These are phyloP conservation scores for Hetaerina americana DNA, from an alignment of 1,140 invertebrate species.

Conservation along the genomic window DNA sequence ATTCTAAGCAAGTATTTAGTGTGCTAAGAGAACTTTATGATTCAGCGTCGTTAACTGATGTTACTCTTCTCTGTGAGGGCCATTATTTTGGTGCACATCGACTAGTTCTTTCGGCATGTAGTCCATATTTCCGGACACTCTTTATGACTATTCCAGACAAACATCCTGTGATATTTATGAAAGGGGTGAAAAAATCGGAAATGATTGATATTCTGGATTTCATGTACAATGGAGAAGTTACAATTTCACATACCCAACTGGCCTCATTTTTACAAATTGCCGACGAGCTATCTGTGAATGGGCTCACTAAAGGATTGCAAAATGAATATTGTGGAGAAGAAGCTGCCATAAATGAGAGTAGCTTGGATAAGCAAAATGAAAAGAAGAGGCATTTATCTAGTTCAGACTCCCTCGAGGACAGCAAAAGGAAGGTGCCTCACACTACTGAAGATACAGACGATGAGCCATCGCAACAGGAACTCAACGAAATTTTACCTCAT, in stretches of 20 bases:
- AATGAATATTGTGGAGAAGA: not conserved
- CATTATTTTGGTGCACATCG: not conserved
- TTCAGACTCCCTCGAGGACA: not conserved
- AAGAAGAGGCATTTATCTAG: not conserved
- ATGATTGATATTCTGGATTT: slow-evolving; percentile 2
- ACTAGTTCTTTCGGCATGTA: not conserved
- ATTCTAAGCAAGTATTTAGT: slow-evolving; percentile 1
- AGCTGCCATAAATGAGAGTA: not conserved
- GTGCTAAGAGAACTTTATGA: not conserved
- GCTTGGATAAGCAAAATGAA: not conserved
- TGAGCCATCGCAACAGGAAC: not conserved
- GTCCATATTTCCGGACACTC: not conserved
- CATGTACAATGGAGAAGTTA: slow-evolving; percentile 6
- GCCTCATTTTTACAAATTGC: slow-evolving; percentile 3
- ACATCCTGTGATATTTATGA: not conserved
- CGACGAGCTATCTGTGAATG: not conserved
- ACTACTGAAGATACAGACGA: not conserved
- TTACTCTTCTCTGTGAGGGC: not conserved
- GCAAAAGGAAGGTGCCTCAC: not conserved
- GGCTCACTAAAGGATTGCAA: not conserved
- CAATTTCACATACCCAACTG: not conserved
- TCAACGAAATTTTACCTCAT: not conserved
- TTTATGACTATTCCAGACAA: not conserved
- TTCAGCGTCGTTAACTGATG: not conserved
- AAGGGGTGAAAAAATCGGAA: slow-evolving; percentile 1